Evolutionary conservation across 2,888 invertebrate genomes (phyloP).

Genomic region (Helleia helle): DNA sequence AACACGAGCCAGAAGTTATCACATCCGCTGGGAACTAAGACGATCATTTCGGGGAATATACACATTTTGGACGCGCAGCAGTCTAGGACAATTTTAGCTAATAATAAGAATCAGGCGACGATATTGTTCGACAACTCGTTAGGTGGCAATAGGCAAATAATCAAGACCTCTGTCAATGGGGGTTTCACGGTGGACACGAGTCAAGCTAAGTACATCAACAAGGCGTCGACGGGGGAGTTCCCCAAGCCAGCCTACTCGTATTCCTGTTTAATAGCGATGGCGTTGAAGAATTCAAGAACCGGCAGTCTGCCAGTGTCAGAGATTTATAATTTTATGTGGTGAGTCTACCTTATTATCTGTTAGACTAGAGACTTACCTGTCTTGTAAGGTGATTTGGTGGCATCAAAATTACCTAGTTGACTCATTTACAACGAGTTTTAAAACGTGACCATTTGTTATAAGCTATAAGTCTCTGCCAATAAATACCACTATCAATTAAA

Average conservation of each 20-base stretch:
- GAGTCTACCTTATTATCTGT: constrained; percentile 60
- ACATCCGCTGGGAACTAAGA: constrained; percentile 61
- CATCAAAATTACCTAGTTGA: too few species aligned
- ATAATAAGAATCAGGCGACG: constrained; percentile 63
- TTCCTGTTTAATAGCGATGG: constrained; percentile 98
- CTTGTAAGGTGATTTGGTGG: too few species aligned
- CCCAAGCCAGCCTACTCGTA: constrained; percentile 99
- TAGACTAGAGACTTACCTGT: too few species aligned
- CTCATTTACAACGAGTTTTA: too few species aligned
- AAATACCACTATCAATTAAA: too few species aligned
- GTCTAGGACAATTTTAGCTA: constrained; percentile 66
- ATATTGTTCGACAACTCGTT: constrained; percentile 65
- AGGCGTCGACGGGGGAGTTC: constrained; percentile 73
- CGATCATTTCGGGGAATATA: constrained; percentile 70
- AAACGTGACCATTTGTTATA: too few species aligned
- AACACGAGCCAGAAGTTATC: constrained; percentile 60
- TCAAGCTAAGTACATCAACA: constrained; percentile 54
- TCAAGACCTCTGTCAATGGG: constrained; percentile 59
- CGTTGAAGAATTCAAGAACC: constrained; percentile 94
- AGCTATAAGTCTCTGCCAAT: too few species aligned
- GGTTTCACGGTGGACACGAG: constrained; percentile 54
- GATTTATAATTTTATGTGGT: constrained; percentile 99
- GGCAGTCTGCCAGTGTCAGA: constrained; percentile 97
- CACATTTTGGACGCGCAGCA: constrained; percentile 67
- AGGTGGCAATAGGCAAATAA: constrained; percentile 62